Evolutionary conservation across 2,113 vertebrate species (phyloP).

Genomic region (Myxocyprinus asiaticus): DNA sequence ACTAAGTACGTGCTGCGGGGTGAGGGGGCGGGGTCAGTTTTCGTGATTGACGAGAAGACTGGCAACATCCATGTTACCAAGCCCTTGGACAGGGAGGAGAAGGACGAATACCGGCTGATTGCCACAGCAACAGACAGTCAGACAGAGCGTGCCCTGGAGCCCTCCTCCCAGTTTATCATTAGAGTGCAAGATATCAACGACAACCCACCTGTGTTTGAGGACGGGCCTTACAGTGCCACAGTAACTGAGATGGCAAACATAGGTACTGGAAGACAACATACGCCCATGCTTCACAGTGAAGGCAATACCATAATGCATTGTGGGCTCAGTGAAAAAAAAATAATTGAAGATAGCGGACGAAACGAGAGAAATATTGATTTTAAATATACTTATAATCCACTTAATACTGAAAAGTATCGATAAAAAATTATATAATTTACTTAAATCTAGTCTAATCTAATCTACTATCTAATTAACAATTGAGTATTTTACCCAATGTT

Average conservation of each 20-base stretch:
- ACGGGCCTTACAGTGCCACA: slow-evolving; percentile 84
- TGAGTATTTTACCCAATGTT: too few relatives aligned
- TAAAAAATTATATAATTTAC: too few relatives aligned
- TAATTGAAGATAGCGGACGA: too few relatives aligned
- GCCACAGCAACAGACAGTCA: slow-evolving; percentile 87
- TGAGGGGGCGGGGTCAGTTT: slow-evolving; percentile 88
- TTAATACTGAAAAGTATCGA: too few relatives aligned
- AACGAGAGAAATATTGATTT: too few relatives aligned
- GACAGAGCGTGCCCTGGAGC: slow-evolving; percentile 87
- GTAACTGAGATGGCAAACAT: slow-evolving; percentile 92
- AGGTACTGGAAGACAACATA: slow-evolving; percentile 61
- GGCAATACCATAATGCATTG: too few relatives aligned
- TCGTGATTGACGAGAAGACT: slow-evolving; percentile 91
- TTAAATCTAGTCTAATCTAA: too few relatives aligned
- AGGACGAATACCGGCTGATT: slow-evolving; percentile 86
- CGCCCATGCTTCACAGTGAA: neutral
- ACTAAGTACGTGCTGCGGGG: slow-evolving; percentile 88
- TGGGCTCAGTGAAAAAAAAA: too few relatives aligned
- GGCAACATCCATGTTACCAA: slow-evolving; percentile 93
- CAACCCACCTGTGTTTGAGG: slow-evolving; percentile 87
- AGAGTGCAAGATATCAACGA: slow-evolving; percentile 93
- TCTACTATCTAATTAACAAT: too few relatives aligned
- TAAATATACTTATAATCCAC: too few relatives aligned
- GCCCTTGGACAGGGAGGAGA: slow-evolving; percentile 89
- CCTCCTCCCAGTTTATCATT: slow-evolving; percentile 90